phyloP scores from a whole-genome alignment of 2,113 vertebrate species.

The Thermophis baileyi region DNA sequence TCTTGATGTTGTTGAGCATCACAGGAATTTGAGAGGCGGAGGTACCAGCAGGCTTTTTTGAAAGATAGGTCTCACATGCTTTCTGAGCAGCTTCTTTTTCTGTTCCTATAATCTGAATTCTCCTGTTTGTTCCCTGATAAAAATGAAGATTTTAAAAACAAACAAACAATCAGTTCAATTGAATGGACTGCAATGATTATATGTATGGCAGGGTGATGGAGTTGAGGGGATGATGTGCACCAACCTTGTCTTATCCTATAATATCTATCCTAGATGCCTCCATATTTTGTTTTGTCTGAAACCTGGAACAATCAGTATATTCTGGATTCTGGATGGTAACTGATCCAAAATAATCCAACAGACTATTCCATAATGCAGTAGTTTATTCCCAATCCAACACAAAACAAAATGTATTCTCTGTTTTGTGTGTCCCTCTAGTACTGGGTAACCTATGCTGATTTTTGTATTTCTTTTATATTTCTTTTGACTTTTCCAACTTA shows the following conservation, averaged over 20 bases:
- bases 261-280: background rate
- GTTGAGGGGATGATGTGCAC: background rate
- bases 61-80: slow-evolving; percentile 78
- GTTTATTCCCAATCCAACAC: background rate
- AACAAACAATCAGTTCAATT: slow-evolving; percentile 1
- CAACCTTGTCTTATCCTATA: background rate
- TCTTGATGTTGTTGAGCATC: slow-evolving; percentile 75
- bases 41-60: slow-evolving; percentile 64
- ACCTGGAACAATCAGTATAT: background rate
- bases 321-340: background rate
- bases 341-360: background rate
- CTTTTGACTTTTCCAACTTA: background rate
- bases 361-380: background rate
- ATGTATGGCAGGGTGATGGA: background rate
- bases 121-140: slow-evolving; percentile 71
- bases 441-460: slow-evolving; percentile 37
- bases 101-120: slow-evolving; percentile 75
- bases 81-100: slow-evolving; percentile 77
- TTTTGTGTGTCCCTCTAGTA: background rate
- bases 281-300: background rate
- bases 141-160: background rate
- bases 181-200: slow-evolving; percentile 5
- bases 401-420: background rate
- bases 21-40: slow-evolving; percentile 76
- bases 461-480: background rate